Evolutionary conservation across 2,113 vertebrate genomes (phyloP).

Genomic region (Eurystomus gularis): DNA sequence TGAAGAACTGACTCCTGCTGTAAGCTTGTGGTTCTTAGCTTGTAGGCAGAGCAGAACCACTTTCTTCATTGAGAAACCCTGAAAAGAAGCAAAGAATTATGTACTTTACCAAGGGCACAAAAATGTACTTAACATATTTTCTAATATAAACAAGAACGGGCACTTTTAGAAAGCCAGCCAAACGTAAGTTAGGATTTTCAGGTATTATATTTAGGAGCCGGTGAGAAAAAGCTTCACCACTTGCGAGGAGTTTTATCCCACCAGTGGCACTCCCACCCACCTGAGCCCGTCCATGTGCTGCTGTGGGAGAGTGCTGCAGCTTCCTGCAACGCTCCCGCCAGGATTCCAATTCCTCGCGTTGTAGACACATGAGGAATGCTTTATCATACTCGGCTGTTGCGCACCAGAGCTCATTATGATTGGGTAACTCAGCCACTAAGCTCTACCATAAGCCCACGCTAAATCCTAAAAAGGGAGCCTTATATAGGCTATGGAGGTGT

Average conservation of each 20-base stretch:
- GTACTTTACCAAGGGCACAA: not conserved
- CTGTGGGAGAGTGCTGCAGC: not conserved
- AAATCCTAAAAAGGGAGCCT: conserved; percentile 50
- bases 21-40: not conserved
- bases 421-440: conserved; percentile 53
- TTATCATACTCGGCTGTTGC: conserved; percentile 48
- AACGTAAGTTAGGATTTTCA: not conserved
- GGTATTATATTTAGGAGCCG: not conserved
- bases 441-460: conserved; percentile 33
- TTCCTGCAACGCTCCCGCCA: not conserved
- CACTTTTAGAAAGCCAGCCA: not conserved
- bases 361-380: conserved; percentile 51
- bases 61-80: not conserved
- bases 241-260: conserved; percentile 7
- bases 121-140: not conserved
- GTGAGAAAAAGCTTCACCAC: not conserved
- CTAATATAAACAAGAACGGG: not conserved
- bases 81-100: not conserved
- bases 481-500: conserved; percentile 48
- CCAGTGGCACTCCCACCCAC: conserved; percentile 7
- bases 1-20: not conserved
- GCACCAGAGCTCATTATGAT: conserved; percentile 27
- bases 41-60: not conserved
- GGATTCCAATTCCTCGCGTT: conserved; percentile 41
- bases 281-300: conserved; percentile 15